Evolutionary conservation across 2,797 vertebrate genomes (phyloP), one percentile per base, ranked within the genome.

Genomic region (Myotis vivesi): DNA sequence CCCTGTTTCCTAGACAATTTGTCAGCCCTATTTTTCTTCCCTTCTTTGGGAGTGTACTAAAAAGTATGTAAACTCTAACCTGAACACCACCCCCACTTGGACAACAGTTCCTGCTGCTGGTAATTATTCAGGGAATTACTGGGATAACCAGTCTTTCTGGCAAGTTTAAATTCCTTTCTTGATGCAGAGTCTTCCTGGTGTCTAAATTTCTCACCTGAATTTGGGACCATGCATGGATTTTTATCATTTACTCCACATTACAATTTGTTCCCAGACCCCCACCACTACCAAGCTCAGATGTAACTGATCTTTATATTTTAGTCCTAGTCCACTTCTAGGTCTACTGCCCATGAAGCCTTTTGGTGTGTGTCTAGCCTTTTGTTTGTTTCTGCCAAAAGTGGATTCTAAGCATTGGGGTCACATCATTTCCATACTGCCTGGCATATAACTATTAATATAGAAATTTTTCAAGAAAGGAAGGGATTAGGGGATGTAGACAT

Each of bases 81-180:
- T 87, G 51, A 80, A 59, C 4, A 85, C 20, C 36, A 81, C 57
- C 49, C 28, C 51, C 36, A 69, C 20, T 33, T 69, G 16, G 53
- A 79, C 25, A 87, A 36, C 36, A 38, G 71, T 69, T 49, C 22
- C 64, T 59, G n/a, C 41, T 51, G 69, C 36, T 92, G 73, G 28
- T 19, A 88, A 69, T 62, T 72, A 87, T 36, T 22, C 49, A 88
- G 15, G n/a, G 30, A 90, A 75, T 82, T 68, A 66, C 17, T 94
- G 51, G 55, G 55, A 19, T 77, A 89, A 77, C 41, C n/a, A 72
- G 41, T 72, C 44, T 76, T 57, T 51, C 46, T 28, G 51, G 17
- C 49, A 79, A 68, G 36, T 92, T 86, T 66, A 92, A 80, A 90
- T 73, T 72, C 33, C 49, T 87, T 55, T 53, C 71, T 92, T 94